Conservation (phyloP, 2,113 vertebrate species). For the Regulus satrapa region DNA sequence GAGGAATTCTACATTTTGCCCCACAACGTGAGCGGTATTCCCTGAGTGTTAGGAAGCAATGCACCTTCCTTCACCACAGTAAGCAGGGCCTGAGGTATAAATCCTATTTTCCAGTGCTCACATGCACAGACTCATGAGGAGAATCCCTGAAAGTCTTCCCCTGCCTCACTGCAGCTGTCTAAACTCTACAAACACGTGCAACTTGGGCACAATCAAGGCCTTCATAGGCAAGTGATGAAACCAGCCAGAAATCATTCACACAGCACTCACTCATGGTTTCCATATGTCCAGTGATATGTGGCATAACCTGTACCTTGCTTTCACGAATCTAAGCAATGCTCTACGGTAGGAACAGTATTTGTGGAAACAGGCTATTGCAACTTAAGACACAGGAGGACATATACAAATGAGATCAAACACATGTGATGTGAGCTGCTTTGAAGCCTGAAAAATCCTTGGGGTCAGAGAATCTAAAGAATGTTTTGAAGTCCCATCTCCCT, state of each 20-base stretch:
- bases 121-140: neutral
- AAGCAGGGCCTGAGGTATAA: neutral
- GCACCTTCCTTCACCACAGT: neutral
- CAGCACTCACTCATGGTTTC: neutral
- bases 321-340: neutral
- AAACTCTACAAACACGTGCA: neutral
- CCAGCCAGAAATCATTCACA: neutral
- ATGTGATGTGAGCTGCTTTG: neutral
- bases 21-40: neutral
- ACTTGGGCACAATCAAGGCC: neutral
- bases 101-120: neutral
- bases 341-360: neutral
- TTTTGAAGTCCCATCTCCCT: neutral
- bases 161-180: slow-evolving; percentile 5
- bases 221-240: neutral
- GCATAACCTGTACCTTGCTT: neutral
- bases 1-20: neutral
- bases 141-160: neutral
- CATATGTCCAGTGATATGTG: neutral
- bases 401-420: neutral
- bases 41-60: neutral
- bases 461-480: neutral
- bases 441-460: neutral
- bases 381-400: fast-evolving
- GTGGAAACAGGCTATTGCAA: neutral